These are phyloP conservation scores for Chaenogobius annularis DNA, from an alignment of 2,113 vertebrate genomes.

Conservation along the genomic window DNA sequence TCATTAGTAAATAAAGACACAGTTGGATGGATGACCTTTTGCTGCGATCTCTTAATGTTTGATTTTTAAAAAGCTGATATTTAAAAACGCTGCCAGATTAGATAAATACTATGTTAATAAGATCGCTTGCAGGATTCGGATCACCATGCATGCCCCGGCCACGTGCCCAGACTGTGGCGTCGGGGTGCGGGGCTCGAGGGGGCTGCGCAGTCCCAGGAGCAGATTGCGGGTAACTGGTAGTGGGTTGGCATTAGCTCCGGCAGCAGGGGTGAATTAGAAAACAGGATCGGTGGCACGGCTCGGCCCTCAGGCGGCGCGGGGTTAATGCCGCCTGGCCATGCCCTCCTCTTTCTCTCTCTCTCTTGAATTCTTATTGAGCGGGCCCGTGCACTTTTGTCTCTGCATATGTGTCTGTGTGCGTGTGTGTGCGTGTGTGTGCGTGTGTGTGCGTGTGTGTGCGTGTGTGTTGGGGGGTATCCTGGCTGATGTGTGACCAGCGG, in stretches of 20 bases:
- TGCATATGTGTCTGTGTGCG: slow-evolving; percentile 24
- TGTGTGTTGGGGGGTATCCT: slow-evolving; percentile 62
- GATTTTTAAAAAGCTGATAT: slow-evolving; percentile 7
- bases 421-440: slow-evolving; percentile 47
- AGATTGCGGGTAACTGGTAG: slow-evolving; percentile 73
- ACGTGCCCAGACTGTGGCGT: slow-evolving; percentile 32
- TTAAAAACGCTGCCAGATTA: slow-evolving; percentile 7
- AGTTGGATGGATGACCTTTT: slow-evolving; percentile 10
- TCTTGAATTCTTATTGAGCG: slow-evolving; percentile 17
- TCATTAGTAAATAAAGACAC: slow-evolving; percentile 11
- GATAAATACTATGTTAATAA: slow-evolving; percentile 11
- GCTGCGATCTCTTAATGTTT: neutral
- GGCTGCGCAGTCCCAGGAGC: slow-evolving; percentile 59
- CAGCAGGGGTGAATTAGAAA: slow-evolving; percentile 76
- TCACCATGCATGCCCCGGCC: slow-evolving; percentile 29
- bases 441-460: neutral
- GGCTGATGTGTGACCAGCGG: slow-evolving; percentile 74
- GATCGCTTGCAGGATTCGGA: slow-evolving; percentile 18
- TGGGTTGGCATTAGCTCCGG: slow-evolving; percentile 67
- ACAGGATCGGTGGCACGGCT: slow-evolving; percentile 69
- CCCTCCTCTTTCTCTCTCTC: slow-evolving; percentile 27
- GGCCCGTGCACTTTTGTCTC: slow-evolving; percentile 29
- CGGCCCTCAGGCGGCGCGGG: slow-evolving; percentile 60
- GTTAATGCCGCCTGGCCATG: slow-evolving; percentile 73
- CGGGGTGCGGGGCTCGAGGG: slow-evolving; percentile 39